Base-by-base conservation (phyloP, 2,888 invertebrate species). In the Anticlea derivata region DNA sequence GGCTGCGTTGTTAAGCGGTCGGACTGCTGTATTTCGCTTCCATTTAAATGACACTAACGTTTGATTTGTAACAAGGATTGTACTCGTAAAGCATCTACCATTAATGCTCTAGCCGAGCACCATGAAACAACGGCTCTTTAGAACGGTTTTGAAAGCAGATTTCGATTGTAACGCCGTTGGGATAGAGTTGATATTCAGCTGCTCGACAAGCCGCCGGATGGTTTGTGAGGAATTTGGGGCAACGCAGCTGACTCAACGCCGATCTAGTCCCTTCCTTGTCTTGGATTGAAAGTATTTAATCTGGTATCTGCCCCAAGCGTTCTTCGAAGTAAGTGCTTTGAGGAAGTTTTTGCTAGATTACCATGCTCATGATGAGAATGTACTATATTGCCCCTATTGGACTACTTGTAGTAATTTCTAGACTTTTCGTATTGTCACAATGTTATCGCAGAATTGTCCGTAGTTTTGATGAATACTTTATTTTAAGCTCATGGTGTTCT, bases 181-280 rank as follows among this genome's bases (percentile, higher is more conserved):
- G 24, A 35, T 72, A 72, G 48, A 70, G 80, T 73, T 61, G 64
- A 50, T 68, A 73, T 78, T 86, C 50, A 64, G 60, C 63, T 80
- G 73, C 61, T 37, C 7, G 22, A 58, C 47, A 59, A 61, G 75
- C 66, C 72, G n/a, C n/a, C n/a, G n/a, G 86, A 89, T 89, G 88
- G 83, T 83, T 79, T 80, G 67, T 72, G 59, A 75, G 87, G 88
- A 83, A 90, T 90, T 88, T 89, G 86, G 89, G 86, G 71, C 88
- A 88, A 35, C 75, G 71, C 70, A 77, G 85, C 83, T 89, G 88
- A 89, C 80, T 90, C 89, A 88, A 85, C 85, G 70, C 68, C 69
- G 78, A 78, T 81, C 81, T 82, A 85, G 82, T 85, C 84, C 86
- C 83, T 84, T 86, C 80, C 73, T 78, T 78, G 73, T 71, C 73